Evolutionary conservation across 2,113 vertebrate genomes (phyloP).

Genomic region (Ifrita kowaldi): DNA sequence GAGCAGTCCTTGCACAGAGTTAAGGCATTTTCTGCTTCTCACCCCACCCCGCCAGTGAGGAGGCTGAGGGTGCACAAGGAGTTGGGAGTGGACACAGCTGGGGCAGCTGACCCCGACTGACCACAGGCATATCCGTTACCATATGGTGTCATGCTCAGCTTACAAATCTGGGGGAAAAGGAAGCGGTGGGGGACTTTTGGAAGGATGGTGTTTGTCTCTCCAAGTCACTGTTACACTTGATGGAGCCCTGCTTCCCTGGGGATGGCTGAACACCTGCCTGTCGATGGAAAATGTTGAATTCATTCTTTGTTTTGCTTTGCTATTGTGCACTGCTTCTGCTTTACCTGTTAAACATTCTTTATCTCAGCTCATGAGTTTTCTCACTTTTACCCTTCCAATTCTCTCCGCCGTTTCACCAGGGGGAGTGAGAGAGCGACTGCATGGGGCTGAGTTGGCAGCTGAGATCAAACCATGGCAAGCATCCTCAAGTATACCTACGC

Average conservation of each 20-base stretch:
- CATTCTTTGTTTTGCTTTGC: neutral
- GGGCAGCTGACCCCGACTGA: neutral
- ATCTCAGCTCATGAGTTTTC: neutral
- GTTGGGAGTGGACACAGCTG: neutral
- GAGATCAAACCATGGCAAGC: neutral
- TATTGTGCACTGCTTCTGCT: neutral
- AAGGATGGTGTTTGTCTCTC: neutral
- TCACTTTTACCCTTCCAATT: neutral
- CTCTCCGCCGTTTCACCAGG: rapidly evolving
- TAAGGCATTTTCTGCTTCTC: neutral
- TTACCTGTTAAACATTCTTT: neutral
- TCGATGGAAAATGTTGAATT: neutral
- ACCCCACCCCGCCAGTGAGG: neutral
- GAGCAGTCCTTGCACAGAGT: neutral
- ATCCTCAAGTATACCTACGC: neutral
- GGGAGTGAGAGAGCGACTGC: neutral
- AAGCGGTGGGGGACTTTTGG: neutral
- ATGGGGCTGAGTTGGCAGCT: neutral
- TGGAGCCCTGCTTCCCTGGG: neutral
- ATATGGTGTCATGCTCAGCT: neutral
- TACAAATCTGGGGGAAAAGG: neutral
- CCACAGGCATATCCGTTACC: neutral
- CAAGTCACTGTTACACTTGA: neutral
- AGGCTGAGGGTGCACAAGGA: neutral
- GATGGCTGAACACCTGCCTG: neutral